Evolutionary conservation across 2,113 vertebrate genomes (phyloP), one percentile per base, ranked within the genome.

Genomic region (Okapia johnstoni): DNA sequence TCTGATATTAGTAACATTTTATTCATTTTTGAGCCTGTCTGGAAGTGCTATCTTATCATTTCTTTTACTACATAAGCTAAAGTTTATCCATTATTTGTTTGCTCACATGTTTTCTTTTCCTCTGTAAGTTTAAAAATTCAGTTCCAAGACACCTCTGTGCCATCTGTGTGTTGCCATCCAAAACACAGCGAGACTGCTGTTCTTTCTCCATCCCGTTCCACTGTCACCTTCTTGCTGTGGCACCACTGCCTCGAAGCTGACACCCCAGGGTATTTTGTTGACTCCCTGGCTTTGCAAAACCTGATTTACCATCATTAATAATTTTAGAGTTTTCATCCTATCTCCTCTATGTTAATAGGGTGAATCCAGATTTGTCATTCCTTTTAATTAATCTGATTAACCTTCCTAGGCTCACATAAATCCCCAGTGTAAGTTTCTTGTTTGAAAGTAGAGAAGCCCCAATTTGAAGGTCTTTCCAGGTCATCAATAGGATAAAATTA

Each of bases 371-470:
- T 87, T 92, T 93, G 43, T 33, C 28, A 90, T 95, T 77, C 19
- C 52, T 96, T 96, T 96, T 86, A 94, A 92, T 96, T 94, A 97
- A 96, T 86, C 66, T 96, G 83, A 96, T 94, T 95, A 97, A 92
- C 23, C 81, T 97, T 90, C 30, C 40, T 89, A 76, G 30, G n/a
- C 13, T 88, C 70, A 85, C 46, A 48, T 25, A 89, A 46, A 23
- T 92, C 90, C 61, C 70, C 36, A 93, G 66, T 48, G 80, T 81
- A 80, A 55, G 2, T 57, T 94, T 88, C 40, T 92, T 61, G 8
- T 88, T 96, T 96, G 83, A 94, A 97, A 92, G n/a, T 43, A 83
- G 63, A 88, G 61, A 97, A 95, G 48, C 6, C 12, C 58, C n/a
- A 81, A 2, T 95, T 91, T 57, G 26, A 84, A 88, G 30, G 40